Conservation (phyloP, 2,113 vertebrate genomes). For the Entelurus aequoreus region DNA sequence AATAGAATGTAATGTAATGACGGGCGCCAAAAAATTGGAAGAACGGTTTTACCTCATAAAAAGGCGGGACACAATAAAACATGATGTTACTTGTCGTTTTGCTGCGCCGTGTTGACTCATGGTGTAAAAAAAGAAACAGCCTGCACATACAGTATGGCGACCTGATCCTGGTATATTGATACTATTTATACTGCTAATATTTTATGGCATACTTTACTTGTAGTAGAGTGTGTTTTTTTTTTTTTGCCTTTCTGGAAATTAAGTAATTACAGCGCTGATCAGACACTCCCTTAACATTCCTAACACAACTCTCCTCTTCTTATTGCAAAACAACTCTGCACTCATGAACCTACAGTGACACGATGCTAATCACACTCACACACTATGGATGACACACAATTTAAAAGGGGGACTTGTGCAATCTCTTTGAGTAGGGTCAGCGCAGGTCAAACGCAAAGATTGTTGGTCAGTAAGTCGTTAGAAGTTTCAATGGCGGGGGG, state of each 20-base stretch:
- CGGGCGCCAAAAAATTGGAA: no score
- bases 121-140: background rate
- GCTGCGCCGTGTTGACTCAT: background rate
- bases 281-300: background rate
- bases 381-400: background rate
- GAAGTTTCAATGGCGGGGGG: constrained; percentile 18
- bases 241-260: no score
- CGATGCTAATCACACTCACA: background rate
- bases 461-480: constrained; percentile 71
- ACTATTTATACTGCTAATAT: no score
- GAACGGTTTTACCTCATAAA: no score
- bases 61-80: background rate
- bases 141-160: constrained; percentile 5
- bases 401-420: constrained; percentile 33
- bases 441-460: constrained; percentile 39
- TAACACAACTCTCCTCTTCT: background rate
- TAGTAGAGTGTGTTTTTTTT: no score
- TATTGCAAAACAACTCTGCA: constrained; percentile 20
- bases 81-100: background rate
- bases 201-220: no score
- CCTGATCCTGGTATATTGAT: no score
- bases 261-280: background rate
- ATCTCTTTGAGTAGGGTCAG: constrained; percentile 52
- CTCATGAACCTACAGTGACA: background rate
- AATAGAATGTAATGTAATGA: no score